Percentiles rank a stretch among this genome's conserved stretches.
These are phyloP conservation scores for Alfaro cultratus DNA, from an alignment of 2,797 vertebrate species.

Conservation along the genomic window DNA sequence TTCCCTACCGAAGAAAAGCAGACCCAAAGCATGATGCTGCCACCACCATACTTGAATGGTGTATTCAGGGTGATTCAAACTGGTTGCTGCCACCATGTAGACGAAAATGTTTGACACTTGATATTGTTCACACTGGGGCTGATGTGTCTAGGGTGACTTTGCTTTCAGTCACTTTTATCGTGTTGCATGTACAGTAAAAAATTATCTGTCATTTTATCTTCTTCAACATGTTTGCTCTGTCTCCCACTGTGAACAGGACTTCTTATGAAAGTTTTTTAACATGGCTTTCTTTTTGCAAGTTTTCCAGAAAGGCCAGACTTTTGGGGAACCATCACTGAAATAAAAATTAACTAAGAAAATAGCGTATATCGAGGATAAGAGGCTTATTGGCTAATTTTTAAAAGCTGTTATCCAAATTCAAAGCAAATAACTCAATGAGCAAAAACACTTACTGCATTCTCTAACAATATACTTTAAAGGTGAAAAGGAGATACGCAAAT, in stretches of 20 bases:
- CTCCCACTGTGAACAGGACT: background rate
- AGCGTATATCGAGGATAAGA: background rate
- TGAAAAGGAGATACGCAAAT: conserved; percentile 36
- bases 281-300: background rate
- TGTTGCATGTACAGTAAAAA: background rate
- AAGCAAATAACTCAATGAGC: conserved; percentile 12
- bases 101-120: background rate
- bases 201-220: background rate
- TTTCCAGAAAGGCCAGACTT: background rate
- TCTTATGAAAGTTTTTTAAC: background rate
- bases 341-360: background rate
- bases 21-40: background rate
- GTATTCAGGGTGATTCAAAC: background rate
- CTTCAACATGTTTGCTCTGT: background rate
- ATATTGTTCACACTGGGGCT: background rate
- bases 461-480: conserved; percentile 1
- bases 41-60: background rate
- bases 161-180: background rate
- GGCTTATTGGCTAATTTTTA: conserved; percentile 21
- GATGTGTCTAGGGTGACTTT: background rate
- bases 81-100: background rate
- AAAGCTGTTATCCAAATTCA: conserved; percentile 17
- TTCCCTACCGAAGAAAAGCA: background rate
- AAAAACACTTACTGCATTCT: conserved; percentile 2
- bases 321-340: background rate